phyloP scores from a whole-genome alignment of 2,113 vertebrate species.

The Antechinus flavipes region DNA sequence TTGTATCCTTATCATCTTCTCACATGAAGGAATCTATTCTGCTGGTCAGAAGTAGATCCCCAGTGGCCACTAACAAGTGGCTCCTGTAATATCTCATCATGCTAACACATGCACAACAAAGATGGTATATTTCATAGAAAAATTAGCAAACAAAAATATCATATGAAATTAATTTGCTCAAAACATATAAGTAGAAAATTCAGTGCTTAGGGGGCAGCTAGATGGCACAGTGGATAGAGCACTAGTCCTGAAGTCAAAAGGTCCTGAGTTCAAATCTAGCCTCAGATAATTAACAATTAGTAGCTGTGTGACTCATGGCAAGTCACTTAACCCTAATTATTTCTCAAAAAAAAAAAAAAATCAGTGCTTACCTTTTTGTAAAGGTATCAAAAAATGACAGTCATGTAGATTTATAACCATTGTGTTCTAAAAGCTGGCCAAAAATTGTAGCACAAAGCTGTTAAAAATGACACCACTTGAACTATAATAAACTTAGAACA shows the following conservation, averaged over 20 bases:
- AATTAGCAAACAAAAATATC: neutral
- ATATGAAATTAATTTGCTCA: neutral
- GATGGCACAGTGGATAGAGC: too few species aligned
- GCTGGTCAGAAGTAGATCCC: too few species aligned
- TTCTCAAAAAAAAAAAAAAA: too few species aligned
- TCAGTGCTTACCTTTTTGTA: neutral
- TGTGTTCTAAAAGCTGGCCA: neutral
- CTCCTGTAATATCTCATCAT: neutral
- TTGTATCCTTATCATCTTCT: too few species aligned
- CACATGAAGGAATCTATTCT: too few species aligned
- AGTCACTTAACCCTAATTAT: too few species aligned
- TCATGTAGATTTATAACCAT: fast-evolving
- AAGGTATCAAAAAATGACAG: neutral
- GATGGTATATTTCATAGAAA: neutral
- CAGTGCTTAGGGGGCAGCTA: too few species aligned
- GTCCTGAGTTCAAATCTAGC: too few species aligned
- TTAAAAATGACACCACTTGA: neutral
- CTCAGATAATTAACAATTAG: too few species aligned
- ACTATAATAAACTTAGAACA: neutral
- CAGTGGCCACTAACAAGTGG: too few species aligned
- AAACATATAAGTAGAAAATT: neutral
- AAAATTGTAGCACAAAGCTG: neutral
- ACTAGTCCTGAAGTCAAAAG: too few species aligned
- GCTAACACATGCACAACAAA: neutral
- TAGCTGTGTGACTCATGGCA: too few species aligned